A percentile compares a stretch with the other conserved stretches of the same genome.
Evolutionary conservation across 1,140 invertebrate genomes (phyloP).

Genomic region (Drosophila novamexicana): DNA sequence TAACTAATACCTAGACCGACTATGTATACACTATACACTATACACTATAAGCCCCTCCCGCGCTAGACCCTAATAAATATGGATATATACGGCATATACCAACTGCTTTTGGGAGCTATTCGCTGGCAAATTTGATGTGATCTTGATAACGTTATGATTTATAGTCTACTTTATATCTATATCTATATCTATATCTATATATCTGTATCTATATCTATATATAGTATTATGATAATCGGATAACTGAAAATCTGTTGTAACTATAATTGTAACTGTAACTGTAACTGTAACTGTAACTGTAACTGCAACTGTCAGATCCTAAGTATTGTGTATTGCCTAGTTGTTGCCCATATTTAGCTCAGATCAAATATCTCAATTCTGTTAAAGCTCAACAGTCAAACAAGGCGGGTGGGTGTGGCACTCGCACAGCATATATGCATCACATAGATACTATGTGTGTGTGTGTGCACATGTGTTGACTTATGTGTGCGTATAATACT

Average conservation of each 20-base stretch:
- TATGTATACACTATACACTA: conserved; percentile 4
- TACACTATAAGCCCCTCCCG: background rate
- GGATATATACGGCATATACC: conserved; percentile 18
- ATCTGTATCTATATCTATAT: conserved; percentile 16
- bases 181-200: conserved; percentile 8
- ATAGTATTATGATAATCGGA: no score
- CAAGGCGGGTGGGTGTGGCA: conserved; percentile 9
- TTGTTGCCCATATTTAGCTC: conserved; percentile 24
- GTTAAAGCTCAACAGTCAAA: conserved; percentile 15
- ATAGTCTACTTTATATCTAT: conserved; percentile 6
- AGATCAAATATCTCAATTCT: conserved; percentile 16
- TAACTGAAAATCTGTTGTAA: conserved; percentile 15
- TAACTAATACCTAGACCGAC: conserved; percentile 11
- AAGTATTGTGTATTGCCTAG: conserved; percentile 17
- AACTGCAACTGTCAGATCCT: conserved; percentile 17
- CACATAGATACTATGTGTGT: conserved; percentile 11
- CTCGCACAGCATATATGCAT: background rate
- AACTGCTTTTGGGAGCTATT: conserved; percentile 34
- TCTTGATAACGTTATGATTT: conserved; percentile 40
- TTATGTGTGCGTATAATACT: conserved; percentile 23
- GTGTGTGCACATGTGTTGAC: background rate
- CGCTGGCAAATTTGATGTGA: conserved; percentile 46
- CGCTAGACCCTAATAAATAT: background rate
- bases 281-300: conserved; percentile 22
- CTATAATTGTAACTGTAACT: conserved; percentile 6